phyloP scores from a whole-genome alignment of 1,140 invertebrate genomes.

The Caenorhabditis tropicalis region DNA sequence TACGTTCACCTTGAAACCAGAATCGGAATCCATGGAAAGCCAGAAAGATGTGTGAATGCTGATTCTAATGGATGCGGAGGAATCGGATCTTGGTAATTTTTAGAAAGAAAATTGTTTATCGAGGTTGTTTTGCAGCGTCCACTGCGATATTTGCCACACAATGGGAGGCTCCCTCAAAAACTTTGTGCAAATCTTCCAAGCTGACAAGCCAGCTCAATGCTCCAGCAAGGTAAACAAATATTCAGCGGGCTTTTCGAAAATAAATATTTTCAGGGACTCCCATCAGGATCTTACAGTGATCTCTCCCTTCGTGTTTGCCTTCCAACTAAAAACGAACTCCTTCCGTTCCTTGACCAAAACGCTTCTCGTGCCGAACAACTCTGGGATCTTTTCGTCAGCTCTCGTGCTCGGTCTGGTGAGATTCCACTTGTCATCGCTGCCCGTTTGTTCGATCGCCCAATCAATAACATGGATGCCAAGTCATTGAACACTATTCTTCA shows the following conservation, averaged over 20 bases:
- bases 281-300: conserved; percentile 66
- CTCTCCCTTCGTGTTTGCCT: conserved; percentile 69
- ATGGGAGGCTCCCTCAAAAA: conserved; percentile 68
- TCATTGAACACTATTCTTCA: conserved; percentile 65
- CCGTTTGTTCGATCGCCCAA: conserved; percentile 64
- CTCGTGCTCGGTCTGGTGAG: conserved; percentile 70
- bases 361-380: conserved; percentile 68
- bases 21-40: conserved; percentile 71
- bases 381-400: conserved; percentile 71
- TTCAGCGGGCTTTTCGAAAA: neutral
- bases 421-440: conserved; percentile 66
- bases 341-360: conserved; percentile 71
- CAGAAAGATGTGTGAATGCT: conserved; percentile 70
- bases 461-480: conserved; percentile 63
- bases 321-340: conserved; percentile 69
- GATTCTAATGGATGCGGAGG: conserved; percentile 71
- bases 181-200: conserved; percentile 71
- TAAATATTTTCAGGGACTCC: conserved; percentile 56
- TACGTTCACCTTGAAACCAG: conserved; percentile 70
- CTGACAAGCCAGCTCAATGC: conserved; percentile 67
- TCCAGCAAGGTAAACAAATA: conserved; percentile 52
- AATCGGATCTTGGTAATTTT: conserved; percentile 67
- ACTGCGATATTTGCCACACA: conserved; percentile 69
- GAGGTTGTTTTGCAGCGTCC: conserved; percentile 61
- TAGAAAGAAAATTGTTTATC: neutral